Percentiles rank a stretch among this genome's conserved stretches.
Conservation (phyloP, 2,113 vertebrate genomes). For the Chionis minor region DNA sequence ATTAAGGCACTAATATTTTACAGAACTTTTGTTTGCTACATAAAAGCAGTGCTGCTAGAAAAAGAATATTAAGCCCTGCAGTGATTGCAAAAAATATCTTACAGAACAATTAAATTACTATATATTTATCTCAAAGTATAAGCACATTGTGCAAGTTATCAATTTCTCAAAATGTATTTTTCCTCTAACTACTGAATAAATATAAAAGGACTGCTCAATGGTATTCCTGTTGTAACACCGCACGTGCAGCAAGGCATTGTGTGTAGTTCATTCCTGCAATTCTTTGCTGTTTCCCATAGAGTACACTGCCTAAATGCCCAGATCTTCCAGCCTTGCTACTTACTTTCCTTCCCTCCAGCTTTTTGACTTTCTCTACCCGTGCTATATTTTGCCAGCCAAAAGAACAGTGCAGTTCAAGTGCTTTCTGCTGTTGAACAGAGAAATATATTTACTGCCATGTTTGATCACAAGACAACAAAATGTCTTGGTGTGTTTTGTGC, state of each 20-base stretch:
- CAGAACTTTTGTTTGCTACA: background rate
- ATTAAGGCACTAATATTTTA: background rate
- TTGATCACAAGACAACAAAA: background rate
- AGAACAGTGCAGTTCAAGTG: background rate
- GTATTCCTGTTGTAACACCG: background rate
- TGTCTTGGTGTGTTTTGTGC: background rate
- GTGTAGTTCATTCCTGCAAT: background rate
- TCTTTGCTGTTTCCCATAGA: background rate
- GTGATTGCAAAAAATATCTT: background rate
- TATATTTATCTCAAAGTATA: background rate
- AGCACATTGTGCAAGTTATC: background rate
- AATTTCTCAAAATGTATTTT: background rate
- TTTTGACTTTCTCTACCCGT: background rate
- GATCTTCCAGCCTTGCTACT: background rate
- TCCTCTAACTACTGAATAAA: background rate
- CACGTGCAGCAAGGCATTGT: rapidly evolving
- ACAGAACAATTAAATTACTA: background rate
- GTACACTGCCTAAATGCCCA: background rate
- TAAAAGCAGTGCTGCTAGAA: background rate
- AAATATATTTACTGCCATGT: background rate
- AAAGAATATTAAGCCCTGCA: background rate
- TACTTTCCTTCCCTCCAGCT: background rate
- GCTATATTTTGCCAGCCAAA: background rate
- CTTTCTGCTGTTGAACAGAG: background rate
- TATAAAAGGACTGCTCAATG: background rate